A percentile compares a stretch with the other conserved stretches of the same genome.
phyloP scores from a whole-genome alignment of 92 coral and sea anemone species.

The Porites lobata region DNA sequence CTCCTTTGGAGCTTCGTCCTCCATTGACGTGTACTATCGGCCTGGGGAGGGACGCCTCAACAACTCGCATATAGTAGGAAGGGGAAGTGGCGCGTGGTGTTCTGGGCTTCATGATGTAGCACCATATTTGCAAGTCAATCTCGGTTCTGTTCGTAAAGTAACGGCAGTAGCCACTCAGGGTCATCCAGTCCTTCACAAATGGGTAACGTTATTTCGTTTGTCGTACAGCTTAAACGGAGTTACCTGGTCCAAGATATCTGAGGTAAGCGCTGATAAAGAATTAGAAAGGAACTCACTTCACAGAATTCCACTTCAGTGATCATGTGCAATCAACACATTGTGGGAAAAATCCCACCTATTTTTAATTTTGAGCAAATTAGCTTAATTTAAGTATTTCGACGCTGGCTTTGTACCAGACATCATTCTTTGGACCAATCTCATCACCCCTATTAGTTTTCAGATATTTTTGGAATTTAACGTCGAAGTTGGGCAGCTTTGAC shows the following conservation, averaged over 20 bases:
- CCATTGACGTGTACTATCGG: slow-evolving; percentile 48
- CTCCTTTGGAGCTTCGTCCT: slow-evolving; percentile 73
- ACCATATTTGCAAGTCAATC: slow-evolving; percentile 77
- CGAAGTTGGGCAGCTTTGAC: no score
- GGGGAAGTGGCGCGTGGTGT: slow-evolving; percentile 77
- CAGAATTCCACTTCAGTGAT: neutral
- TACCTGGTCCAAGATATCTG: slow-evolving; percentile 67
- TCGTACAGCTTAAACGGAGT: slow-evolving; percentile 80
- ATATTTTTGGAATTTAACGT: no score
- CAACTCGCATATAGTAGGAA: slow-evolving; percentile 59
- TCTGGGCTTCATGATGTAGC: slow-evolving; percentile 45
- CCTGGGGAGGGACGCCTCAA: slow-evolving; percentile 76
- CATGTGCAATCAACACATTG: neutral
- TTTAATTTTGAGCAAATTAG: no score
- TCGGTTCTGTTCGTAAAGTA: slow-evolving; percentile 60
- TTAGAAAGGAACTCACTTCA: neutral
- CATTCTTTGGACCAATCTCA: no score
- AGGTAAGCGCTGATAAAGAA: slow-evolving; percentile 27
- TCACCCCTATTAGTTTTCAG: no score
- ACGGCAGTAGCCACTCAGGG: slow-evolving; percentile 83
- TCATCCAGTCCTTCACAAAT: slow-evolving; percentile 68
- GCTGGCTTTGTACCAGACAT: no score
- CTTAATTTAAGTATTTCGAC: no score
- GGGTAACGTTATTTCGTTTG: slow-evolving; percentile 68
- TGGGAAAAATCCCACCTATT: no score